Conservation (phyloP, 2,113 vertebrate genomes). For the Aythya baeri region DNA sequence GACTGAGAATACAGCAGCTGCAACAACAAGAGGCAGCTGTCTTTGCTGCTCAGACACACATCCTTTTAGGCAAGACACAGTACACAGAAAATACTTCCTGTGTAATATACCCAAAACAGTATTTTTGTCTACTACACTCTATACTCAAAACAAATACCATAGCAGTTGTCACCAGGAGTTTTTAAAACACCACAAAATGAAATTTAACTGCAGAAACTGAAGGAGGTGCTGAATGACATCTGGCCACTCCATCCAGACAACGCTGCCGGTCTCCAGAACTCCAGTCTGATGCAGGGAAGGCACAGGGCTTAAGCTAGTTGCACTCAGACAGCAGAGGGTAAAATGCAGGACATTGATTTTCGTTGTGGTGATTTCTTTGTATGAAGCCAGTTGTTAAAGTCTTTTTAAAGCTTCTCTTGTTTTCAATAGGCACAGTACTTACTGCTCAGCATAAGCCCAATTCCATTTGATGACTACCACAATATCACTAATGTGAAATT, state of each 20-base stretch:
- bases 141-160: not conserved
- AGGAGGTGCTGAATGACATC: not conserved
- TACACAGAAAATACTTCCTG: not conserved
- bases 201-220: not conserved
- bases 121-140: too few species aligned
- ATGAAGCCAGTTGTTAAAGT: not conserved
- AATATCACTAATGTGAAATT: not conserved
- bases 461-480: not conserved
- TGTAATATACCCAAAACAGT: too few species aligned
- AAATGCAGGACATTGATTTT: not conserved
- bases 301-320: not conserved
- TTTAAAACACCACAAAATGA: not conserved
- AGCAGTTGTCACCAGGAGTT: not conserved
- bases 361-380: not conserved
- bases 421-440: not conserved
- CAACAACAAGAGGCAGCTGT: not conserved
- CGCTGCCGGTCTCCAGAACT: rapidly evolving
- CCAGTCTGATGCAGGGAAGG: not conserved
- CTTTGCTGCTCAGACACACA: not conserved
- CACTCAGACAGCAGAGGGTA: not conserved
- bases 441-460: not conserved
- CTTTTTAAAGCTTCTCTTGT: not conserved
- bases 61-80: not conserved
- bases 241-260: not conserved
- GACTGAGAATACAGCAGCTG: not conserved